These are phyloP conservation scores for Picus viridis DNA, from an alignment of 2,797 vertebrate genomes.

Conservation along the genomic window DNA sequence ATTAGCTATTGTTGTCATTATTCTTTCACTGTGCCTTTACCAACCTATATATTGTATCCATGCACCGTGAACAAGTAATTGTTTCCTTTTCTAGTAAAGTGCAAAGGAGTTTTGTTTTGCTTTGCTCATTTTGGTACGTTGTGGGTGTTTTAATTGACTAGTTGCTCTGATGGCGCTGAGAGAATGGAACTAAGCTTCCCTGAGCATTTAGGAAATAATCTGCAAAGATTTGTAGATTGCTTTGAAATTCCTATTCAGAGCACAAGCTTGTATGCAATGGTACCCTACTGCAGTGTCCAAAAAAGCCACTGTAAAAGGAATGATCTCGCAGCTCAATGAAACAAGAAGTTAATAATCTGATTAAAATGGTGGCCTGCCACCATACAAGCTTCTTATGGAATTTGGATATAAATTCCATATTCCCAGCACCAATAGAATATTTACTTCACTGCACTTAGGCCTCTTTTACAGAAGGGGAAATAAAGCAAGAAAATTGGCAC, in stretches of 20 bases:
- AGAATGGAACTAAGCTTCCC: neutral
- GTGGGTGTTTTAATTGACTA: neutral
- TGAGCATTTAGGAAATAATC: neutral
- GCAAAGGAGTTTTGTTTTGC: neutral
- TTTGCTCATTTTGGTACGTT: neutral
- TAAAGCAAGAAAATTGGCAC: constrained; percentile 29
- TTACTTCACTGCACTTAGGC: constrained; percentile 5
- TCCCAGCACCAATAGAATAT: neutral
- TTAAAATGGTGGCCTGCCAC: neutral
- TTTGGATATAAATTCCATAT: constrained; percentile 18
- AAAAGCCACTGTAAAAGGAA: neutral
- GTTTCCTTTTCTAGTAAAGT: neutral
- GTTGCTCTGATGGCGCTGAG: neutral
- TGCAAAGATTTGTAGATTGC: neutral
- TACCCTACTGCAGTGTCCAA: neutral
- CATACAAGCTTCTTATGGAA: neutral
- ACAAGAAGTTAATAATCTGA: constrained; percentile 25
- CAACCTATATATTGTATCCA: neutral
- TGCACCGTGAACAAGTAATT: neutral
- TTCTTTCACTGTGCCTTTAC: neutral
- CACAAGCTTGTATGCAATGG: neutral
- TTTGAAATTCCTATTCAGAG: constrained; percentile 24
- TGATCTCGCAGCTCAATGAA: neutral
- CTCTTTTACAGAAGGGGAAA: constrained; percentile 34
- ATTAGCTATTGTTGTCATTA: neutral